phyloP scores from a whole-genome alignment of 2,113 vertebrate genomes.

The Periophthalmodon schlosseri region DNA sequence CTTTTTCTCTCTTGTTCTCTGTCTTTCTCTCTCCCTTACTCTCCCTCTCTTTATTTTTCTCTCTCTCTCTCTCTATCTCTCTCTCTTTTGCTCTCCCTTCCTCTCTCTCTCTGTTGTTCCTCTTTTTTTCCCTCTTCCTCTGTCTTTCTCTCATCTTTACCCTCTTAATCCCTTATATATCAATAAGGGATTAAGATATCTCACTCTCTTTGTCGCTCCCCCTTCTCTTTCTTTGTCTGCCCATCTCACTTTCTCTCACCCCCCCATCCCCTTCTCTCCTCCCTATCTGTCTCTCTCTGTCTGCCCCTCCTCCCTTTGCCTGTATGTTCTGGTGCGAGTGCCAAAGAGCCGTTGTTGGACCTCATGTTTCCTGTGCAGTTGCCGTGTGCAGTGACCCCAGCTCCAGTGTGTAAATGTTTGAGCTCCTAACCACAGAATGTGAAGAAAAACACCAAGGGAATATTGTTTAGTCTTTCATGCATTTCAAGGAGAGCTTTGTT shows the following conservation, averaged over 20 bases:
- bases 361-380: slow-evolving; percentile 37
- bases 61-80: too few relatives aligned
- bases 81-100: too few relatives aligned
- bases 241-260: slow-evolving; percentile 15
- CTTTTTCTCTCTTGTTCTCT: too few relatives aligned
- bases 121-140: too few relatives aligned
- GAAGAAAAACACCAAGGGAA: slow-evolving; percentile 19
- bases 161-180: not conserved
- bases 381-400: slow-evolving; percentile 4
- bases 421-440: slow-evolving; percentile 27
- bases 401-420: slow-evolving; percentile 25
- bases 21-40: not conserved
- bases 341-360: slow-evolving; percentile 17
- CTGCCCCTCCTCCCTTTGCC: not conserved
- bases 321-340: slow-evolving; percentile 17
- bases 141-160: too few relatives aligned
- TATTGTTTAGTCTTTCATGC: not conserved
- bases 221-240: not conserved
- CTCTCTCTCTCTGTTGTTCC: too few relatives aligned
- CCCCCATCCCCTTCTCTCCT: slow-evolving; percentile 22
- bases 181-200: too few relatives aligned
- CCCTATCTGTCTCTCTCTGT: slow-evolving; percentile 23
- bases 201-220: slow-evolving; percentile 21
- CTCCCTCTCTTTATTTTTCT: not conserved
- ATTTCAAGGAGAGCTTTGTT: slow-evolving; percentile 4